These are phyloP conservation scores for Emys orbicularis DNA, from an alignment of 2,797 vertebrate species.

Conservation along the genomic window DNA sequence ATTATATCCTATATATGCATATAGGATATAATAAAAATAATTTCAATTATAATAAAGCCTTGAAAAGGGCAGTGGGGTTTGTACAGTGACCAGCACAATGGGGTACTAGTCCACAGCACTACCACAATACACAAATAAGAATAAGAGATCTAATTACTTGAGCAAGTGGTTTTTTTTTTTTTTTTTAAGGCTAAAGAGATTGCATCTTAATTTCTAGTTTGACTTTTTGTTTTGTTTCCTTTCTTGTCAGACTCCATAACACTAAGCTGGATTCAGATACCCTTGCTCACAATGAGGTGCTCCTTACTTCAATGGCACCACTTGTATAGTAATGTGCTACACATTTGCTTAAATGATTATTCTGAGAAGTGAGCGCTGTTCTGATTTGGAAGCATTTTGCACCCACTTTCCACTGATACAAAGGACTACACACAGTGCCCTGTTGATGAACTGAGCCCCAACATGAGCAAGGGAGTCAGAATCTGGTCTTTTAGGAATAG, in stretches of 20 bases:
- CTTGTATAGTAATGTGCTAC: accelerated
- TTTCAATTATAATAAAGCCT: neutral
- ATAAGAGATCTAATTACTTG: neutral
- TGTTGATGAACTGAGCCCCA: accelerated
- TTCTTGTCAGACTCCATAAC: neutral
- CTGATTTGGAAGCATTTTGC: accelerated
- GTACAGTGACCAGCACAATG: too few species aligned
- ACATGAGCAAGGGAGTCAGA: accelerated
- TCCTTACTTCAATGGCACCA: neutral
- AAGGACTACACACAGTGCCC: accelerated
- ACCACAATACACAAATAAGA: neutral
- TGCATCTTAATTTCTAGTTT: accelerated
- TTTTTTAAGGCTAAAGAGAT: accelerated
- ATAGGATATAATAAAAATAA: too few species aligned
- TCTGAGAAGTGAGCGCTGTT: neutral
- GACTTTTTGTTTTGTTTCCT: neutral
- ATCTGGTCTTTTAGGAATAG: accelerated
- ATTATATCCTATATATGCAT: neutral
- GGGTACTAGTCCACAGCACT: too few species aligned
- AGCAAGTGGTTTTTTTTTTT: too few species aligned
- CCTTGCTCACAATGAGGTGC: accelerated
- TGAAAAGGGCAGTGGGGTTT: neutral
- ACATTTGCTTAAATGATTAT: too few species aligned
- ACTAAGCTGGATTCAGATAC: accelerated
- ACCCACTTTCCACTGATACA: accelerated